These are phyloP conservation scores for Spisula subtruncata DNA, from an alignment of 2,888 invertebrate species.

Conservation along the genomic window DNA sequence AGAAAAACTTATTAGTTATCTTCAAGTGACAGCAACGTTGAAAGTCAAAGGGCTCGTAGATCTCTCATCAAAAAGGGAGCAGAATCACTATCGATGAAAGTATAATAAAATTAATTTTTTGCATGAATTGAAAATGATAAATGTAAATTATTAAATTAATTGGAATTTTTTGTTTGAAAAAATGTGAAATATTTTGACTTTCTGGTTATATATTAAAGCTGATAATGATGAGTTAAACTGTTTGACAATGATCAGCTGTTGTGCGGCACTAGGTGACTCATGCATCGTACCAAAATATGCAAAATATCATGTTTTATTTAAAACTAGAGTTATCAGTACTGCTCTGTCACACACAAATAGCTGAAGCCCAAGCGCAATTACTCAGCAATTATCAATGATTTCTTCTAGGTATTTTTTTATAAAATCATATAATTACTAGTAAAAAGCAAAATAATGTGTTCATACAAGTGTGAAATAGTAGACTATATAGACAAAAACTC, in stretches of 20 bases:
- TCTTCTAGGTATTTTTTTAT: background rate
- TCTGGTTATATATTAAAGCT: background rate
- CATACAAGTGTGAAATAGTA: too few relatives aligned
- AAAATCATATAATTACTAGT: background rate
- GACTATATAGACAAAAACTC: too few relatives aligned
- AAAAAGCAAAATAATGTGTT: background rate
- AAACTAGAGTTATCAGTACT: background rate
- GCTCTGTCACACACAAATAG: too few relatives aligned
- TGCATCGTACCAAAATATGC: background rate
- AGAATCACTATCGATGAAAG: background rate
- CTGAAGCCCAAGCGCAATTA: too few relatives aligned
- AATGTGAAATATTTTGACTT: background rate
- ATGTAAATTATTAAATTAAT: background rate
- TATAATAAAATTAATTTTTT: conserved; percentile 19
- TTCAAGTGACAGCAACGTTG: conserved; percentile 28
- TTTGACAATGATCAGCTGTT: background rate
- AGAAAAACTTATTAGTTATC: conserved; percentile 34
- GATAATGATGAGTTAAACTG: background rate
- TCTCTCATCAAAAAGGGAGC: background rate
- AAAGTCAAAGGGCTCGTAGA: conserved; percentile 7
- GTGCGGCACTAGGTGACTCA: background rate
- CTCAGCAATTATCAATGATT: too few relatives aligned
- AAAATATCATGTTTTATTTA: background rate
- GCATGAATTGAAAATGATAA: conserved; percentile 14
- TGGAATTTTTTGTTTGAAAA: background rate